Evolutionary conservation across 1,140 invertebrate genomes (phyloP), one percentile per base, ranked within the genome.

Genomic region (Trichonephila inaurata): DNA sequence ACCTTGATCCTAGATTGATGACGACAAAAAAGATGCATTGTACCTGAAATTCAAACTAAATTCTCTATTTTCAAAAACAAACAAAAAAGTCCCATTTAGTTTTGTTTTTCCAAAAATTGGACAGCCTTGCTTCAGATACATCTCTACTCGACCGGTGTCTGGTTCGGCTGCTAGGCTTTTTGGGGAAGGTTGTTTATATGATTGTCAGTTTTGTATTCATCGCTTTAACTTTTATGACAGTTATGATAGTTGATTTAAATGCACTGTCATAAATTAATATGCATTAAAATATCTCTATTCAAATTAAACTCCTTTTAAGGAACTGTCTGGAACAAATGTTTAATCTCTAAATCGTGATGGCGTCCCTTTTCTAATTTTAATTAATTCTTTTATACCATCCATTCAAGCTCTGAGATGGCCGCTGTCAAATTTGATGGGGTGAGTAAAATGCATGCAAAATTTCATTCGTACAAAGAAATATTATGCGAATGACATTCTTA

Each of bases 81-180:
- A 51, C 0, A 51, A 51, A 10, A 10, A 51, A 7, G 0, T 51
- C 10, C 10, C 10, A 7, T 51, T 51, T 10, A 51, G 51, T 51
- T 51, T 51, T 51, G 51, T 51, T 51, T 51, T 51, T 10, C 51
- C 10, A 51, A 10, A 51, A 51, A 51, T 10, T 10, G 5, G 5
- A 51, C 51, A 51, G 51, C 10, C 51, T 44, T 33, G 21, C 81
- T 16, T 40, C 28, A 60, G 51, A 82, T 61, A 91, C 89, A 81
- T 51, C 89, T 91, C 89, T 16, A 91, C 89, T 92, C 60, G n/a
- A 66, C 61, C 81, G 82, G 77, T 85, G 90, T 92, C 90, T 64
- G 81, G 90, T 92, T 92, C 90, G 90, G 90, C 90, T 92, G 90
- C 90, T 85, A 92, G 81, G 77, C 60, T 92, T 72, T 83, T 85